Conservation (phyloP, 2,888 invertebrate species). For the Buathra laborator region DNA sequence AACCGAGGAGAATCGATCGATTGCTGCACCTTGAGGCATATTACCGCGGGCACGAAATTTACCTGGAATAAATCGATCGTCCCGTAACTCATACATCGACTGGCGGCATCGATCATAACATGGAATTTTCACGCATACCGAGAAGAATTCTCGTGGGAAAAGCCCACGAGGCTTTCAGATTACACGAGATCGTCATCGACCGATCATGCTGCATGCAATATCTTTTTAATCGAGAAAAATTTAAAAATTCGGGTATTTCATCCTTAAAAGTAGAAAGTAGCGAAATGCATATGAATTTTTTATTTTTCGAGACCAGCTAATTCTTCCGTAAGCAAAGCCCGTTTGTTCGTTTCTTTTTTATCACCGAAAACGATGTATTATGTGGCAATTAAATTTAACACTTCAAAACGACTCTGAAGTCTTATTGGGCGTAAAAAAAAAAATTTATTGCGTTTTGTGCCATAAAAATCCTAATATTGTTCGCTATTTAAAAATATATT, state of each 20-base stretch:
- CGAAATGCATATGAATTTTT: no score
- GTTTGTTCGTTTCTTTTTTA: no score
- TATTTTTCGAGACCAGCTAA: no score
- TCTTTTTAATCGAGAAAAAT: neutral
- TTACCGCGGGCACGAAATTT: constrained; percentile 50
- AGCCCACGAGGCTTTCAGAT: constrained; percentile 10
- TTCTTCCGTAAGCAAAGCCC: no score
- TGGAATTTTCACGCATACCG: constrained; percentile 36
- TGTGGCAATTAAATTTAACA: no score
- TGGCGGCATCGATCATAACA: constrained; percentile 32
- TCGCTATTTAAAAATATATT: neutral
- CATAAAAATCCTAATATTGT: neutral
- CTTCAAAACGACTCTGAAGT: no score
- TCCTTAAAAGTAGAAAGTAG: no score
- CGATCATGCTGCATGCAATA: neutral
- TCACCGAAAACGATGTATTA: no score
- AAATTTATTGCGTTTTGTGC: no score
- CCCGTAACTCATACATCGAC: constrained; percentile 36
- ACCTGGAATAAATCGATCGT: constrained; percentile 51
- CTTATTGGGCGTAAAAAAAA: no score
- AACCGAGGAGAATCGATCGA: constrained; percentile 13
- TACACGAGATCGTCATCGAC: constrained; percentile 7
- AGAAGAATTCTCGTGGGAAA: constrained; percentile 39
- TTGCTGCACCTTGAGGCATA: constrained; percentile 25
- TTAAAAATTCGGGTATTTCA: no score